Percentiles rank a stretch among this genome's conserved stretches.
These are phyloP conservation scores for Syngnathus rostellatus DNA, from an alignment of 2,797 vertebrate genomes.

Conservation along the genomic window DNA sequence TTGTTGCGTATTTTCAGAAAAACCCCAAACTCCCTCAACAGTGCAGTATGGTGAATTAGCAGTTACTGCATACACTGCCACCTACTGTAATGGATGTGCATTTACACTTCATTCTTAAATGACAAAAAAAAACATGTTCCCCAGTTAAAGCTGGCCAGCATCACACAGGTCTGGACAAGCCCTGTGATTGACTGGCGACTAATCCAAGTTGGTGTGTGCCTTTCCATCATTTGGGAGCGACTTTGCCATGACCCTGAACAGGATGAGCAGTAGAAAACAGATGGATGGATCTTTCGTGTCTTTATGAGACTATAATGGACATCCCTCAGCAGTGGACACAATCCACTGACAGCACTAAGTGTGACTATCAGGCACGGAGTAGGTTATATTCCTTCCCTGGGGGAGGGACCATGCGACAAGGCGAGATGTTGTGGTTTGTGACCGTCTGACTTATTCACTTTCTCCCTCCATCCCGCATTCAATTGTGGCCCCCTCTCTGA, in stretches of 20 bases:
- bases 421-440: slow-evolving; percentile 34
- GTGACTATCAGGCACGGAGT: slow-evolving; percentile 42
- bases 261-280: neutral
- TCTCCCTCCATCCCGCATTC: slow-evolving; percentile 11
- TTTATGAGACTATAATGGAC: slow-evolving; percentile 14
- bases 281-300: neutral
- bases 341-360: slow-evolving; percentile 41
- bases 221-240: neutral
- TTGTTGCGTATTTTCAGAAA: neutral
- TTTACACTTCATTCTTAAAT: no score
- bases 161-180: neutral
- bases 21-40: neutral
- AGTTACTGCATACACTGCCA: no score
- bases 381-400: slow-evolving; percentile 41
- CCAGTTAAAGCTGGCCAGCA: no score
- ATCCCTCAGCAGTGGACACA: slow-evolving; percentile 52
- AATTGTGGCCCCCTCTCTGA: slow-evolving; percentile 23
- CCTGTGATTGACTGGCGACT: neutral
- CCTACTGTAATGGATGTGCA: no score
- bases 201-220: neutral
- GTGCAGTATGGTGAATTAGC: no score
- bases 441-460: slow-evolving; percentile 15
- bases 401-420: slow-evolving; percentile 27
- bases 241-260: neutral
- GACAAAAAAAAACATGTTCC: no score